A percentile compares a stretch with the other conserved stretches of the same genome.
phyloP scores from a whole-genome alignment of 2,797 vertebrate genomes.

The Chelon labrosus region DNA sequence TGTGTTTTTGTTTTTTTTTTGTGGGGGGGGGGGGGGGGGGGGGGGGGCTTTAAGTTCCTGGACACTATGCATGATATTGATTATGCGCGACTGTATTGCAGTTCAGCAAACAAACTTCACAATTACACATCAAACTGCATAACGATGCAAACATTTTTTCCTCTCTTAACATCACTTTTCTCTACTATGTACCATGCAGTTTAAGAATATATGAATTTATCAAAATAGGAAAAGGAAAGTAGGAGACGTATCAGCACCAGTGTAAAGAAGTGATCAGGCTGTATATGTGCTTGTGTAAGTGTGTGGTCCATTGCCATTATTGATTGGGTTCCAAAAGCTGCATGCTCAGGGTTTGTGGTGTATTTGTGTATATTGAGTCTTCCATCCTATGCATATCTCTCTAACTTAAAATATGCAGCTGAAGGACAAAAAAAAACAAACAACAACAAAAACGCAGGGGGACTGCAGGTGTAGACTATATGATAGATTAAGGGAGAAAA shows the following conservation, averaged over 20 bases:
- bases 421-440: not conserved
- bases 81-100: not conserved
- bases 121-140: no score
- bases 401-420: constrained; percentile 42
- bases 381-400: constrained; percentile 13
- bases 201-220: no score
- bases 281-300: constrained; percentile 23
- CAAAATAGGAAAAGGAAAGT: not conserved
- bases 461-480: constrained; percentile 4
- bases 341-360: constrained; percentile 57
- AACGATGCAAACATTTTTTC: no score
- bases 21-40: not conserved
- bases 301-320: constrained; percentile 49
- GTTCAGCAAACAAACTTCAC: no score
- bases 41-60: not conserved
- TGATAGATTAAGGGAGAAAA: constrained; percentile 16
- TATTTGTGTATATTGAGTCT: constrained; percentile 41
- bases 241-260: not conserved
- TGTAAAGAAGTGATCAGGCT: constrained; percentile 15
- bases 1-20: not conserved
- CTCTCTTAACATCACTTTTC: no score
- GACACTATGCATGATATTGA: not conserved
- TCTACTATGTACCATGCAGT: no score
- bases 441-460: not conserved
- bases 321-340: constrained; percentile 61